Evolutionary conservation across 2,888 invertebrate species (phyloP).

Genomic region (Ligdia adustata): DNA sequence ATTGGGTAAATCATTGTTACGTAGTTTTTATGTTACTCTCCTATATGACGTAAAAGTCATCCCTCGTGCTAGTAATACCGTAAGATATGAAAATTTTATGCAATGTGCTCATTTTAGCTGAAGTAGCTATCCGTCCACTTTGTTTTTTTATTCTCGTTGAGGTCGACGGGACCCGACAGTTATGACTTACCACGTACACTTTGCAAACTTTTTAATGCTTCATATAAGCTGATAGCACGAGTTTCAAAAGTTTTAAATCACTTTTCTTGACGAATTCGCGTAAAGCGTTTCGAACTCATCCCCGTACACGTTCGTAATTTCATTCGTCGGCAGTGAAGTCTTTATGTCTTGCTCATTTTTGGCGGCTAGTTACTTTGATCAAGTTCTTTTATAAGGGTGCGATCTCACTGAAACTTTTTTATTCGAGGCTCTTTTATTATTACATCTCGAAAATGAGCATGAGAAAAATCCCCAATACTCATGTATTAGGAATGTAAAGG

Average conservation of each 20-base stretch:
- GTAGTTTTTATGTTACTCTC: constrained; percentile 18
- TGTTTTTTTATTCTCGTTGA: constrained; percentile 19
- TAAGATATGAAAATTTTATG: constrained; percentile 4
- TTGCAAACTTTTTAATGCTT: constrained; percentile 37
- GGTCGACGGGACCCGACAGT: constrained; percentile 21
- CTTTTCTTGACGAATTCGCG: constrained; percentile 38
- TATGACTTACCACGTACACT: constrained; percentile 34
- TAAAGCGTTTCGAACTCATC: constrained; percentile 37
- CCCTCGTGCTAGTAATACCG: constrained; percentile 1
- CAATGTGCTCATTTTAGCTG: constrained; percentile 11
- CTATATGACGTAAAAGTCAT: constrained; percentile 7
- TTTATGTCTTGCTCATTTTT: constrained; percentile 46
- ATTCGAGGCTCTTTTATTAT: too few species aligned
- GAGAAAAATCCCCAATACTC: too few species aligned
- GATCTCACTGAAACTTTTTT: background rate
- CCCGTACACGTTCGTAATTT: constrained; percentile 33
- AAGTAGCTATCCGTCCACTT: constrained; percentile 22
- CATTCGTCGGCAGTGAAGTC: constrained; percentile 29
- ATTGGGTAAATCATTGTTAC: constrained; percentile 23
- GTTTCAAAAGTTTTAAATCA: constrained; percentile 37
- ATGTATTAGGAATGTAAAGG: too few species aligned
- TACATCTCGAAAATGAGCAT: too few species aligned
- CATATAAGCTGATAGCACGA: constrained; percentile 35
- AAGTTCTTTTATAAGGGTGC: constrained; percentile 57
- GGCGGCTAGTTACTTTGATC: constrained; percentile 59